Conservation (phyloP, 2,797 vertebrate genomes). For the Xenops minutus region DNA sequence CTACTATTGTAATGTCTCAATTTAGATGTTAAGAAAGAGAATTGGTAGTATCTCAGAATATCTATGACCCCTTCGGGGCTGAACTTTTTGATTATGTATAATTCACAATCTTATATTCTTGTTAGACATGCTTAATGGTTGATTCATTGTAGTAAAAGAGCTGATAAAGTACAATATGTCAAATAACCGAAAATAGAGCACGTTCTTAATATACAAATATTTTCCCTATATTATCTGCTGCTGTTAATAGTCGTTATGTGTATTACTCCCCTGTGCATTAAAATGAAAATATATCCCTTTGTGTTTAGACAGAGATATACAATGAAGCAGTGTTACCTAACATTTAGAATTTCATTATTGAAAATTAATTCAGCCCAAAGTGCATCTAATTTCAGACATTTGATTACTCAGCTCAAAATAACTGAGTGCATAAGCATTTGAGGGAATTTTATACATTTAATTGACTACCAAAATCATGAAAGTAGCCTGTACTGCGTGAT, state of each 20-base stretch:
- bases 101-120: not conserved
- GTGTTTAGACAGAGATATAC: not conserved
- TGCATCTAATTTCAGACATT: not conserved
- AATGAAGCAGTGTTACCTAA: not conserved
- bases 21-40: not conserved
- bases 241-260: not conserved
- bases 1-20: not conserved
- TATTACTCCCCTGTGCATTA: not conserved
- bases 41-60: not conserved
- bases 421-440: not conserved
- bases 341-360: not conserved
- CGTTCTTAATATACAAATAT: not conserved
- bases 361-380: not conserved
- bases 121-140: not conserved
- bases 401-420: not conserved
- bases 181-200: not conserved
- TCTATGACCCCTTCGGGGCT: not conserved
- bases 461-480: not conserved
- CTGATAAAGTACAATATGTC: not conserved
- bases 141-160: not conserved
- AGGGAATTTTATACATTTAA: not conserved
- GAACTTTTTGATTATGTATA: not conserved
- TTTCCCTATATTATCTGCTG: not conserved
- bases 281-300: not conserved
- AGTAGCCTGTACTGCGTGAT: not conserved